Percentiles rank a stretch among this genome's conserved stretches.
Evolutionary conservation across 2,797 vertebrate genomes (phyloP).

Genomic region (Dipus sagitta): DNA sequence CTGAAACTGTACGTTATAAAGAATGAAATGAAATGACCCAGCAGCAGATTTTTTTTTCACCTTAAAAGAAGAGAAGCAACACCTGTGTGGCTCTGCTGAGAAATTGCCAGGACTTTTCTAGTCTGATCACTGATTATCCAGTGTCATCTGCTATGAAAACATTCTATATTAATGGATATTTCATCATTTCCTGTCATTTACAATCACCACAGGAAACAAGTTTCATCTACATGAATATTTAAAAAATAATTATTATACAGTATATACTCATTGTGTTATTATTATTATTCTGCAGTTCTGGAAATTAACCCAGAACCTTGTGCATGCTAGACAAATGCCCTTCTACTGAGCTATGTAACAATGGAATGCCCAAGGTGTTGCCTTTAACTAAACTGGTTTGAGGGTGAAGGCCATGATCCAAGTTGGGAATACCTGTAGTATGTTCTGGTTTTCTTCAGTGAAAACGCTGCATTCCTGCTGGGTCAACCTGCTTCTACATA

Average conservation of each 20-base stretch:
- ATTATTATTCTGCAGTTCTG: background rate
- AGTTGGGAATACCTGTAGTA: background rate
- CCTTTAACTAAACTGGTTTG: background rate
- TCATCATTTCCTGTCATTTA: slow-evolving; percentile 15
- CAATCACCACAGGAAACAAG: background rate
- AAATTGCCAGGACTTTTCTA: background rate
- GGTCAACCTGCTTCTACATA: background rate
- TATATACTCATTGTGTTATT: background rate
- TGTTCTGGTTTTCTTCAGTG: background rate
- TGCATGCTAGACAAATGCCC: no score
- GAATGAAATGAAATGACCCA: slow-evolving; percentile 59
- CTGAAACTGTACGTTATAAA: slow-evolving; percentile 63
- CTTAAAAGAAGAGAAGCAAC: slow-evolving; percentile 2
- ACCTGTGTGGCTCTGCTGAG: background rate
- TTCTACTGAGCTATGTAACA: background rate
- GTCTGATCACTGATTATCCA: background rate
- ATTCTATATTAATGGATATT: background rate
- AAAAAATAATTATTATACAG: no score
- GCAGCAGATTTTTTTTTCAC: background rate
- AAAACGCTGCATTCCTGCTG: background rate
- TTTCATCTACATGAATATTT: background rate
- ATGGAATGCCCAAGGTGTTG: background rate
- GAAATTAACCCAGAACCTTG: background rate
- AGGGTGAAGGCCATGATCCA: background rate
- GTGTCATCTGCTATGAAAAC: background rate